These are phyloP conservation scores for Peromyscus aztecus DNA, from an alignment of 2,797 vertebrate species.

Conservation along the genomic window DNA sequence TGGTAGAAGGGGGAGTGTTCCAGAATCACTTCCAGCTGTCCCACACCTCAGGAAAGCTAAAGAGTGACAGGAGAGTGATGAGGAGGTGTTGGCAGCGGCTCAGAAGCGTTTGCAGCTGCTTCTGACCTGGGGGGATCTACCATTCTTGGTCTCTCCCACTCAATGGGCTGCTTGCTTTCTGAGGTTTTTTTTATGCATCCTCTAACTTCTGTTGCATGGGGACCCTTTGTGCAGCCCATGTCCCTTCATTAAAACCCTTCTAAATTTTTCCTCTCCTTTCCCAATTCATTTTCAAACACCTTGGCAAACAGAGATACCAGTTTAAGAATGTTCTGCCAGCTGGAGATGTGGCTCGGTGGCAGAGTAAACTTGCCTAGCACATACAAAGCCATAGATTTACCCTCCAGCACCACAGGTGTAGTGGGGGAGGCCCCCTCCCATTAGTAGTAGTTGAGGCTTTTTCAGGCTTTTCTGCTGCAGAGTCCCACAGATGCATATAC, in stretches of 20 bases:
- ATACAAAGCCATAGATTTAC: not conserved
- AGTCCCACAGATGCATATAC: not conserved
- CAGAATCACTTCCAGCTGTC: not conserved
- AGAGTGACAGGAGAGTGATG: not conserved
- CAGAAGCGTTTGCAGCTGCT: not conserved
- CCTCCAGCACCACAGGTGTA: too few relatives aligned
- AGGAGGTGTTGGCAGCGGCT: not conserved
- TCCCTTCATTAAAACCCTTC: not conserved
- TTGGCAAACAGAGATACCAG: not conserved
- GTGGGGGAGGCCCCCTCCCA: too few relatives aligned
- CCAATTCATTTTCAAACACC: not conserved
- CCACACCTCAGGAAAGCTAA: not conserved
- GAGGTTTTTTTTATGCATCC: not conserved
- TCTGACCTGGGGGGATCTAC: not conserved
- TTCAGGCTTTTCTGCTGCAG: not conserved
- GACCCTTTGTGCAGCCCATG: not conserved
- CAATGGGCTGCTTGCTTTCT: not conserved
- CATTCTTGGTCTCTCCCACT: not conserved
- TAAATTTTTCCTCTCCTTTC: not conserved
- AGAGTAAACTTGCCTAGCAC: not conserved
- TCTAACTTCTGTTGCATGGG: not conserved
- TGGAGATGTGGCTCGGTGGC: not conserved
- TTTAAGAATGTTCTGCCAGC: not conserved
- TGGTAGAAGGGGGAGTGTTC: not conserved
- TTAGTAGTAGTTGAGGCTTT: not conserved